Evolutionary conservation across 2,797 vertebrate genomes (phyloP).

Genomic region (Lindbergichthys nudifrons): DNA sequence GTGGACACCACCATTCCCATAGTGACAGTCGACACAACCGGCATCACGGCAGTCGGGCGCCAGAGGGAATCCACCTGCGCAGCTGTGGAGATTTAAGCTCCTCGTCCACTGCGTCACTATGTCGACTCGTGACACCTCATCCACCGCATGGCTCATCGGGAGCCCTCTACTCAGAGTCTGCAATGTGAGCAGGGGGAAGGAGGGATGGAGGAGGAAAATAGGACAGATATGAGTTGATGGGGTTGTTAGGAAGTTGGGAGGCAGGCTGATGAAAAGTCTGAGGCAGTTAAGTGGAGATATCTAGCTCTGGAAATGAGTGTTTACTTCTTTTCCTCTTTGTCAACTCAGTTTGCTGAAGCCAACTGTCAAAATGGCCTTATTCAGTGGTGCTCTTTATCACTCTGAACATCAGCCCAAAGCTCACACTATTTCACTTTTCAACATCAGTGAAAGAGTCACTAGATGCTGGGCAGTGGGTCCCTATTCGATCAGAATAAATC

Average conservation of each 20-base stretch:
- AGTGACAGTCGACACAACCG: constrained; percentile 86
- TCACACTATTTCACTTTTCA: constrained; percentile 30
- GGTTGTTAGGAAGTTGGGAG: not conserved
- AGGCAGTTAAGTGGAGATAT: constrained; percentile 19
- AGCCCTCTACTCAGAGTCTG: constrained; percentile 89
- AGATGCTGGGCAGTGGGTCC: constrained; percentile 31
- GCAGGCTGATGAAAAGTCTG: constrained; percentile 1
- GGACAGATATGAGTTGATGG: constrained; percentile 11
- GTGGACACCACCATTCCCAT: constrained; percentile 81
- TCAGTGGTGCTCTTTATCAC: constrained; percentile 73
- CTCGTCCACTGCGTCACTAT: constrained; percentile 86
- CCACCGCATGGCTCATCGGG: constrained; percentile 88
- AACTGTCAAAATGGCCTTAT: constrained; percentile 69
- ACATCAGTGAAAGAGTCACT: constrained; percentile 39
- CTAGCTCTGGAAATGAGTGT: constrained; percentile 18
- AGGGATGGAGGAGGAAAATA: constrained; percentile 20
- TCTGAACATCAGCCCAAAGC: constrained; percentile 51
- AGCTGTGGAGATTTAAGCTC: constrained; percentile 96
- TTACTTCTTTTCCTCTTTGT: constrained; percentile 49
- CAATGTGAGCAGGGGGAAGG: constrained; percentile 78
- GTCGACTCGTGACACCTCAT: constrained; percentile 84
- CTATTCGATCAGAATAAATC: constrained; percentile 22
- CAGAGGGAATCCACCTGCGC: constrained; percentile 91
- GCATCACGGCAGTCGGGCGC: constrained; percentile 63
- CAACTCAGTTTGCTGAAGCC: constrained; percentile 49